These are phyloP conservation scores for Caenorhabditis panamensis DNA, from an alignment of 2,888 invertebrate genomes.

Conservation along the genomic window DNA sequence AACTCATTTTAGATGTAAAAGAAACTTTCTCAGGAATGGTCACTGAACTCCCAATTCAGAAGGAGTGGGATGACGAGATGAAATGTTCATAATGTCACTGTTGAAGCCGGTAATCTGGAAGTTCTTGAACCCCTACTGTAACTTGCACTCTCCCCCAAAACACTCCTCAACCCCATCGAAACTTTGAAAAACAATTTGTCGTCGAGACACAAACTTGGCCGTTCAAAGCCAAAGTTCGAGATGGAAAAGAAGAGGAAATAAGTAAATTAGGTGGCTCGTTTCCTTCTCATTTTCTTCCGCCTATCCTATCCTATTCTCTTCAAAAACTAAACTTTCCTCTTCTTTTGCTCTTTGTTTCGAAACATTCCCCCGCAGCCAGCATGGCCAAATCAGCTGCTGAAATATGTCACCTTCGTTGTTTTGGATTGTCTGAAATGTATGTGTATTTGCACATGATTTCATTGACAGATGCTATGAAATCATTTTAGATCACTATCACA, in stretches of 20 bases:
- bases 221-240: slow-evolving; percentile 35
- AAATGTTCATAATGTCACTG: too few relatives aligned
- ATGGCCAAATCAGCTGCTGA: slow-evolving; percentile 34
- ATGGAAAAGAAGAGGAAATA: slow-evolving; percentile 13
- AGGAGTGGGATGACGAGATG: too few relatives aligned
- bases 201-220: background rate
- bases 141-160: too few relatives aligned
- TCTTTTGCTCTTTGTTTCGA: slow-evolving; percentile 7
- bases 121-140: too few relatives aligned
- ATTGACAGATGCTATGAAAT: slow-evolving; percentile 42
- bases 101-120: too few relatives aligned
- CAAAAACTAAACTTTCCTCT: too few relatives aligned
- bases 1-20: background rate
- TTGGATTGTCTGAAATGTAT: slow-evolving; percentile 18
- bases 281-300: slow-evolving; percentile 5
- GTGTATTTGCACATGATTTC: slow-evolving; percentile 49
- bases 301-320: background rate
- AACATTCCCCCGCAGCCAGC: background rate
- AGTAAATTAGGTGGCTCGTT: slow-evolving; percentile 36
- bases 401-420: slow-evolving; percentile 28
- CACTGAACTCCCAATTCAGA: background rate
- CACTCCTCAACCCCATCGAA: background rate
- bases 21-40: background rate
- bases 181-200: background rate
- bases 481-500: background rate